Percentiles rank a stretch among this genome's conserved stretches.
phyloP scores from a whole-genome alignment of 1,140 invertebrate genomes.

The Holotrichia oblita region DNA sequence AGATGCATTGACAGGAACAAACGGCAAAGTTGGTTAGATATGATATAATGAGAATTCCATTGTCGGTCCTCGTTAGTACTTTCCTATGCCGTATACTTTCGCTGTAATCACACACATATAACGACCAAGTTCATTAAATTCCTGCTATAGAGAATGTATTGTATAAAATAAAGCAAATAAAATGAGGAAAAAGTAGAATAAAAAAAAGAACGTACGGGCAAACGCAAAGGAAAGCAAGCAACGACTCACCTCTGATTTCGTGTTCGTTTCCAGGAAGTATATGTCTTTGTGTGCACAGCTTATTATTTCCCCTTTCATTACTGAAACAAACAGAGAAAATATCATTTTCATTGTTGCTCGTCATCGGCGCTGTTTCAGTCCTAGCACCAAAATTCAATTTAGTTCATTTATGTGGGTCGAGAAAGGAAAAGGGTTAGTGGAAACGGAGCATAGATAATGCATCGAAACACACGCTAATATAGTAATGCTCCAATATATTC shows the following conservation, averaged over 20 bases:
- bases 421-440: too few species aligned
- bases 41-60: too few species aligned
- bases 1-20: too few species aligned
- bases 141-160: background rate
- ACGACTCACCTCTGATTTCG: conserved; percentile 57
- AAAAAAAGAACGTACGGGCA: conserved; percentile 21
- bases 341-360: background rate
- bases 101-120: background rate
- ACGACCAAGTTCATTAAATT: conserved; percentile 13
- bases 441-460: too few species aligned
- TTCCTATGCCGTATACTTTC: too few species aligned
- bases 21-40: too few species aligned
- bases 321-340: conserved; percentile 51
- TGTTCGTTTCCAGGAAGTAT: conserved; percentile 59
- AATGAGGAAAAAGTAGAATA: background rate
- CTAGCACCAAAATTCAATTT: background rate
- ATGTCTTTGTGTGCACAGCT: conserved; percentile 59
- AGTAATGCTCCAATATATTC: too few species aligned
- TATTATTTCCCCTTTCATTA: conserved; percentile 60
- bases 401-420: background rate
- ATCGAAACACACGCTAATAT: too few species aligned
- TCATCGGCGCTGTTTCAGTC: background rate
- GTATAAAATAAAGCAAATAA: background rate
- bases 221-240: background rate
- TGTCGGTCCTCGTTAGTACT: too few species aligned